A percentile compares a stretch with the other conserved stretches of the same genome.
phyloP scores from a whole-genome alignment of 2,888 invertebrate species.

The Heteromyza rotundicornis region DNA sequence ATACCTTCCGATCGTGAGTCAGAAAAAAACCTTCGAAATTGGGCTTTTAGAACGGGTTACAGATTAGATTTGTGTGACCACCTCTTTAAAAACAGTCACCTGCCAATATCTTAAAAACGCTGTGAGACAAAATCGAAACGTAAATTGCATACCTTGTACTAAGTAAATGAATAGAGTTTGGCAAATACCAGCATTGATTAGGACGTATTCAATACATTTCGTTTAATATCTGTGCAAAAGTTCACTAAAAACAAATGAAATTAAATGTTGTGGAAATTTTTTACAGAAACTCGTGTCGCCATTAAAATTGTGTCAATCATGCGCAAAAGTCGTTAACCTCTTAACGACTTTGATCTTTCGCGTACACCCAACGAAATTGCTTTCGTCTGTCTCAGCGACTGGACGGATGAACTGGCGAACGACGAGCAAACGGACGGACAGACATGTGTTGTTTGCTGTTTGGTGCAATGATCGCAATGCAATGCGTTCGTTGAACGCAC shows the following conservation, averaged over 20 bases:
- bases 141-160: too few relatives aligned
- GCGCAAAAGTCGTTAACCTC: constrained; percentile 14
- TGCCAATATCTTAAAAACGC: too few relatives aligned
- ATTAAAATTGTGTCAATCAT: constrained; percentile 17
- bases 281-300: neutral
- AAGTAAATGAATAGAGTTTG: too few relatives aligned
- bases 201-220: too few relatives aligned
- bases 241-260: neutral
- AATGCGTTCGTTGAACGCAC: constrained; percentile 48
- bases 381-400: neutral
- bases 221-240: too few relatives aligned
- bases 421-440: neutral
- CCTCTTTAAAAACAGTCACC: too few relatives aligned
- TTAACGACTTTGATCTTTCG: constrained; percentile 11
- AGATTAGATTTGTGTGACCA: too few relatives aligned
- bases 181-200: too few relatives aligned
- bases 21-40: too few relatives aligned
- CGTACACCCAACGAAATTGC: neutral
- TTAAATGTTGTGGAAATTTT: neutral
- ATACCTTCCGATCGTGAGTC: too few relatives aligned
- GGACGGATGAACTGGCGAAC: neutral
- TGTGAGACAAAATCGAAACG: too few relatives aligned
- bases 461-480: neutral
- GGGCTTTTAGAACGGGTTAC: too few relatives aligned
- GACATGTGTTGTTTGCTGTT: neutral